Conservation (phyloP, 2,113 vertebrate genomes). For the Channa argus region DNA sequence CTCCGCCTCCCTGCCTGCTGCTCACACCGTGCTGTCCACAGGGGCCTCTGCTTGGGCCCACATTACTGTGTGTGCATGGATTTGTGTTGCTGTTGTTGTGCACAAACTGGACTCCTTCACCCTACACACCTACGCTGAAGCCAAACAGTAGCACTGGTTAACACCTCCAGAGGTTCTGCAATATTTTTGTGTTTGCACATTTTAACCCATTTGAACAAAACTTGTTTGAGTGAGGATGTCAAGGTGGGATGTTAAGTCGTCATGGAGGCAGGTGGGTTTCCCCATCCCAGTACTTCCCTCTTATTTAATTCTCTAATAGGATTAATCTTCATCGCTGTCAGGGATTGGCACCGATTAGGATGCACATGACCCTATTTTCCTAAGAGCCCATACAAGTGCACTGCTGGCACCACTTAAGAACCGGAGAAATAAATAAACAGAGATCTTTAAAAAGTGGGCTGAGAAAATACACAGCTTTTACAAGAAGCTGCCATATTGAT, state of each 20-base stretch:
- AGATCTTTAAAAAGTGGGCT: conserved; percentile 1
- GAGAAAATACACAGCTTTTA: conserved; percentile 55
- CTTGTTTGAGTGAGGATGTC: conserved; percentile 9
- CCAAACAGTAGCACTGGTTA: conserved; percentile 37
- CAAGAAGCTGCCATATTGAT: conserved; percentile 38
- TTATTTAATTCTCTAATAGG: conserved; percentile 73
- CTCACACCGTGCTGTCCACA: conserved; percentile 51
- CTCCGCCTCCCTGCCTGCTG: conserved; percentile 68
- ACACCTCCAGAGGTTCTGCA: conserved; percentile 49
- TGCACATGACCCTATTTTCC: conserved; percentile 68
- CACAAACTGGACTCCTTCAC: conserved; percentile 45
- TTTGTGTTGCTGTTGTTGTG: conserved; percentile 42
- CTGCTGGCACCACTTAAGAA: conserved; percentile 58
- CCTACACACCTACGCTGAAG: conserved; percentile 20
- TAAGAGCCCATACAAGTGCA: conserved; percentile 55
- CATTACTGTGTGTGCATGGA: conserved; percentile 31
- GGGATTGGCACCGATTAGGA: conserved; percentile 68
- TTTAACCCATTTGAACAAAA: conserved; percentile 21
- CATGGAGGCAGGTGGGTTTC: conserved; percentile 32
- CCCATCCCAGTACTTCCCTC: conserved; percentile 22
- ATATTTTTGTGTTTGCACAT: conserved; percentile 27
- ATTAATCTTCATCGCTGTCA: conserved; percentile 73
- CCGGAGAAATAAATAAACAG: conserved; percentile 61
- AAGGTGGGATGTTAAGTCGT: conserved; percentile 46
- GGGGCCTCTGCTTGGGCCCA: conserved; percentile 55